These are phyloP conservation scores for Myripristis murdjan DNA, from an alignment of 2,797 vertebrate genomes.

Conservation along the genomic window DNA sequence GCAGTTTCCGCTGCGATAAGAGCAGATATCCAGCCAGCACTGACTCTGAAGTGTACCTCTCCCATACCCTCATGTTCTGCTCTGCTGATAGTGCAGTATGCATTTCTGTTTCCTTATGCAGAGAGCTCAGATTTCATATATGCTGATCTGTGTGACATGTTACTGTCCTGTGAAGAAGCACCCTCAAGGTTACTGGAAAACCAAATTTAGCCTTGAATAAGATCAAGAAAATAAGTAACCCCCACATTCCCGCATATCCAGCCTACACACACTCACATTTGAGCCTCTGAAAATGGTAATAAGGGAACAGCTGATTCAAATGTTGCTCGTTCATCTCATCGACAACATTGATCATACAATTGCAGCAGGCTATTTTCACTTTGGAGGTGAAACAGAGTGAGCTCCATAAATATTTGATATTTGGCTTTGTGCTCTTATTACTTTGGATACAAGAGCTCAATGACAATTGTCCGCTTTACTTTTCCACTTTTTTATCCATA, in stretches of 20 bases:
- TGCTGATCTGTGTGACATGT: conserved; percentile 32
- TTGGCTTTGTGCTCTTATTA: too few species aligned
- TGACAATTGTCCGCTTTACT: too few species aligned
- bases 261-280: not conserved
- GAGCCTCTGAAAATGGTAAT: conserved; percentile 15
- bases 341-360: too few species aligned
- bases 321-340: too few species aligned
- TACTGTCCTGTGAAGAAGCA: conserved; percentile 26
- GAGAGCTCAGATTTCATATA: conserved; percentile 53
- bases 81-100: conserved; percentile 64
- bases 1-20: conserved; percentile 55
- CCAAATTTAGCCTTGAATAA: conserved; percentile 38
- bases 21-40: conserved; percentile 36
- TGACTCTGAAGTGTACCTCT: conserved; percentile 43
- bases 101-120: conserved; percentile 49
- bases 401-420: too few species aligned
- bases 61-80: conserved; percentile 76
- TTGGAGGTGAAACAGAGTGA: too few species aligned
- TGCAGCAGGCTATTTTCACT: too few species aligned
- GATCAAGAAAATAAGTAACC: conserved; percentile 20
- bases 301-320: conserved; percentile 7
- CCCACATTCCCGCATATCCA: not conserved
- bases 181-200: conserved; percentile 58
- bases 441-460: too few species aligned
- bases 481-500: too few species aligned